These are phyloP conservation scores for Procambarus virginalis DNA, from an alignment of 1,140 invertebrate genomes.

Conservation along the genomic window DNA sequence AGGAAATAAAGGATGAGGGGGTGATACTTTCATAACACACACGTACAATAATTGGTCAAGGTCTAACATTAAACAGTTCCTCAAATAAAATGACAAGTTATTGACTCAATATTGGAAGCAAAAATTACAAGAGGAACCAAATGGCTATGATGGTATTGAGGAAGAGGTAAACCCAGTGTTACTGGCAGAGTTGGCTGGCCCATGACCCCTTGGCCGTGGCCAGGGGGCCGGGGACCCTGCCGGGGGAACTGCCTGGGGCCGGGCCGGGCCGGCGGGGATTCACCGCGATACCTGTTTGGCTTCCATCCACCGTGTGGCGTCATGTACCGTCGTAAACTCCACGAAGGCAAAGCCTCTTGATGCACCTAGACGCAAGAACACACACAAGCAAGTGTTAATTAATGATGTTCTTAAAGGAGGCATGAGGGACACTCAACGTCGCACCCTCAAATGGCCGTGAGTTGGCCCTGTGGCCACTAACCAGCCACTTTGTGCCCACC, in stretches of 20 bases:
- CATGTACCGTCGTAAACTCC: conserved; percentile 92
- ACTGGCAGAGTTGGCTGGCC: conserved; percentile 64
- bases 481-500: conserved; percentile 57
- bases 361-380: conserved; percentile 82
- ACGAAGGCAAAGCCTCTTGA: conserved; percentile 96
- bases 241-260: conserved; percentile 64
- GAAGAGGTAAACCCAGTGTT: conserved; percentile 67
- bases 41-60: conserved; percentile 63
- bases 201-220: conserved; percentile 55
- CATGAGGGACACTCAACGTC: conserved; percentile 66
- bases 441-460: conserved; percentile 65
- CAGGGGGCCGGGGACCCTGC: conserved; percentile 56
- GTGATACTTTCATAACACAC: conserved; percentile 65
- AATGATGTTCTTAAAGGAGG: conserved; percentile 65
- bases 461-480: conserved; percentile 66
- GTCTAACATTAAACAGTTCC: conserved; percentile 62
- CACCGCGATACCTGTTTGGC: conserved; percentile 86
- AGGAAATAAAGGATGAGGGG: conserved; percentile 51
- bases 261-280: conserved; percentile 71
- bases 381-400: conserved; percentile 72
- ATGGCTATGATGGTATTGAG: conserved; percentile 66
- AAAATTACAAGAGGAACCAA: conserved; percentile 62
- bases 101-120: conserved; percentile 65
- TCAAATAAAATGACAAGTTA: conserved; percentile 64
- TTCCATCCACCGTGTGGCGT: conserved; percentile 94